Evolutionary conservation across 2,888 invertebrate species (phyloP).

Genomic region (Melanostoma mellinum): DNA sequence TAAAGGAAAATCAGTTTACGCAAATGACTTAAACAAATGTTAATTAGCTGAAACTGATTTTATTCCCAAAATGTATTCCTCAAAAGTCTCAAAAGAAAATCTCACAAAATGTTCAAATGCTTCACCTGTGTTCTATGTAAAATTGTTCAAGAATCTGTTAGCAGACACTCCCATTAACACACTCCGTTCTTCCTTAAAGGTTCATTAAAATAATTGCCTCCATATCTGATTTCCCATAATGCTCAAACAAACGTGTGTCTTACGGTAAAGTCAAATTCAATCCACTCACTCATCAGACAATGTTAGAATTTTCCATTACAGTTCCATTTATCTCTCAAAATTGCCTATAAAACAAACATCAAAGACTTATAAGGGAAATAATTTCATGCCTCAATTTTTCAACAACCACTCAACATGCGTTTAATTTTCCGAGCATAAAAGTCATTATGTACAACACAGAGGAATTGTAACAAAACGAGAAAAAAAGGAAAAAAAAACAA

Average conservation of each 20-base stretch:
- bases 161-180: too few relatives aligned
- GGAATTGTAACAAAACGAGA: not conserved
- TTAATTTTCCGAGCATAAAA: conserved; percentile 1
- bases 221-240: not conserved
- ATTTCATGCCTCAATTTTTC: conserved; percentile 19
- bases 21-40: too few relatives aligned
- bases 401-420: conserved; percentile 8
- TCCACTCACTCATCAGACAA: not conserved
- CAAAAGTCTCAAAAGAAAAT: too few relatives aligned
- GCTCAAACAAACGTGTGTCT: not conserved
- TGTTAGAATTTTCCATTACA: conserved; percentile 4
- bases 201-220: too few relatives aligned
- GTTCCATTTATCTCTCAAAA: conserved; percentile 22
- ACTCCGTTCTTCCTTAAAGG: too few relatives aligned
- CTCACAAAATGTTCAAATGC: too few relatives aligned
- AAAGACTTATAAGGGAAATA: conserved; percentile 23
- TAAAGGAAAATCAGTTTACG: too few relatives aligned
- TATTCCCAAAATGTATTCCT: too few relatives aligned
- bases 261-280: not conserved
- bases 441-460: conserved; percentile 25
- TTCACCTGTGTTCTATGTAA: too few relatives aligned
- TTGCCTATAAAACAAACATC: conserved; percentile 33
- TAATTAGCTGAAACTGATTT: too few relatives aligned
- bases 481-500: conserved; percentile 1
- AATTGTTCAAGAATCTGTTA: too few relatives aligned